phyloP scores from a whole-genome alignment of 1,140 invertebrate genomes.

The Bilobella aurantiaca region DNA sequence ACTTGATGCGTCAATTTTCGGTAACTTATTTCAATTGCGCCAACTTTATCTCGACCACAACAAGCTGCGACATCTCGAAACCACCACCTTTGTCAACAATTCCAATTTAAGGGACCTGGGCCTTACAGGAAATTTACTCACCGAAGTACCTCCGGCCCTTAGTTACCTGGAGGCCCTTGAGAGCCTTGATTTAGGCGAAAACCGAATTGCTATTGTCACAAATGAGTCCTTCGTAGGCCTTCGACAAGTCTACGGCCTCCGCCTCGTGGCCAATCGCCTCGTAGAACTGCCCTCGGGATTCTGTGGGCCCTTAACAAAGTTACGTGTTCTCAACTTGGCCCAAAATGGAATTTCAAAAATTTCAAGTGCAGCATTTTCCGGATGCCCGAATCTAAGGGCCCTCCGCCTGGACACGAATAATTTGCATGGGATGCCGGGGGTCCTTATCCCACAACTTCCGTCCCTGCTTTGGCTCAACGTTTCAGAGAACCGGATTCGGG shows the following conservation, averaged over 20 bases:
- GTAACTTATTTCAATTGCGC: constrained; percentile 65
- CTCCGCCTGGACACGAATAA: constrained; percentile 76
- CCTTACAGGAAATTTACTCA: constrained; percentile 70
- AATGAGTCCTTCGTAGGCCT: constrained; percentile 73
- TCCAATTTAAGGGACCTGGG: constrained; percentile 64
- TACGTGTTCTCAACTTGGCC: constrained; percentile 75
- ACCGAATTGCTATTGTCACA: constrained; percentile 64
- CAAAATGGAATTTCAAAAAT: constrained; percentile 76
- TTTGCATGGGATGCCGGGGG: constrained; percentile 64
- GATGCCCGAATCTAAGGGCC: constrained; percentile 60
- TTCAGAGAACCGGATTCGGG: constrained; percentile 74
- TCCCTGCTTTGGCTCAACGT: constrained; percentile 74
- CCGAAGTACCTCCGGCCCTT: constrained; percentile 64
- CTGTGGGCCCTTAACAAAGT: constrained; percentile 67
- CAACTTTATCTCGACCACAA: constrained; percentile 77
- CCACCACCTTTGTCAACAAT: constrained; percentile 74
- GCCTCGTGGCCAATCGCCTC: constrained; percentile 74
- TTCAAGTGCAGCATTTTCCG: constrained; percentile 67
- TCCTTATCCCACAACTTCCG: constrained; percentile 43
- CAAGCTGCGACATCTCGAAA: constrained; percentile 63
- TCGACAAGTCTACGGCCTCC: constrained; percentile 68
- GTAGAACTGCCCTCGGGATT: constrained; percentile 71
- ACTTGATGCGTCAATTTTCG: constrained; percentile 60
- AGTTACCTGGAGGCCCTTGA: constrained; percentile 49
- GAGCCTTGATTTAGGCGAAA: constrained; percentile 74